Conservation (phyloP, 1,140 invertebrate species). For the Venturia canescens region DNA sequence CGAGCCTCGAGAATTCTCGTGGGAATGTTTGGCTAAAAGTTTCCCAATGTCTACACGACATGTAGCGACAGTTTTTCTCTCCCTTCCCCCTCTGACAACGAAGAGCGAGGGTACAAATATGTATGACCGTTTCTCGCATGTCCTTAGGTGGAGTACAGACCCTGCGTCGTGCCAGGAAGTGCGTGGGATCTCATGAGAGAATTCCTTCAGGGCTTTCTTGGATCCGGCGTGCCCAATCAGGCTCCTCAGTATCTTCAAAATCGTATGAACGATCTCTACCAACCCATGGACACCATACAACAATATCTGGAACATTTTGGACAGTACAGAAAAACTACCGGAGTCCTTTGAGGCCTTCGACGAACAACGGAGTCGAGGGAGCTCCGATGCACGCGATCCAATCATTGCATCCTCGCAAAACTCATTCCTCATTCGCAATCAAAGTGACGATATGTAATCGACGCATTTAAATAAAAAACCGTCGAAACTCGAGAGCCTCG, state of each 20-base stretch:
- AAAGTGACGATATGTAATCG: not conserved
- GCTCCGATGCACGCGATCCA: not conserved
- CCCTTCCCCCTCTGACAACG: not conserved
- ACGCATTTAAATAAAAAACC: not conserved
- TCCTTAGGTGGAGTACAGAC: conserved; percentile 91
- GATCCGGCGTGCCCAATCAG: conserved; percentile 83
- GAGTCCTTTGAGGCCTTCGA: conserved; percentile 69
- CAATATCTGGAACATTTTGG: conserved; percentile 98
- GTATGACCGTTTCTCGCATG: not conserved
- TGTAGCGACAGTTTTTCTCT: not conserved
- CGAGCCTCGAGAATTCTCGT: conserved; percentile 35
- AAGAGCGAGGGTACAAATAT: not conserved
- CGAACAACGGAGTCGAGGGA: not conserved
- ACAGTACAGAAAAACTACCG: conserved; percentile 87
- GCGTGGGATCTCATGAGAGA: conserved; percentile 96
- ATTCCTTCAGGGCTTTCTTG: conserved; percentile 94
- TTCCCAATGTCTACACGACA: not conserved
- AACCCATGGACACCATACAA: conserved; percentile 93
- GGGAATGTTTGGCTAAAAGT: conserved; percentile 13
- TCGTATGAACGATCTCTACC: conserved; percentile 91
- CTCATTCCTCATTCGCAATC: not conserved
- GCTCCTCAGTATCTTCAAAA: conserved; percentile 82
- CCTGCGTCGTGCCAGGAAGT: conserved; percentile 89
- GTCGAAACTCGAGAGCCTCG: too few species aligned
- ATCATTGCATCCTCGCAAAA: not conserved